A percentile compares a stretch with the other conserved stretches of the same genome.
phyloP scores from a whole-genome alignment of 2,113 vertebrate species.

The Microcebus ravelobensis region DNA sequence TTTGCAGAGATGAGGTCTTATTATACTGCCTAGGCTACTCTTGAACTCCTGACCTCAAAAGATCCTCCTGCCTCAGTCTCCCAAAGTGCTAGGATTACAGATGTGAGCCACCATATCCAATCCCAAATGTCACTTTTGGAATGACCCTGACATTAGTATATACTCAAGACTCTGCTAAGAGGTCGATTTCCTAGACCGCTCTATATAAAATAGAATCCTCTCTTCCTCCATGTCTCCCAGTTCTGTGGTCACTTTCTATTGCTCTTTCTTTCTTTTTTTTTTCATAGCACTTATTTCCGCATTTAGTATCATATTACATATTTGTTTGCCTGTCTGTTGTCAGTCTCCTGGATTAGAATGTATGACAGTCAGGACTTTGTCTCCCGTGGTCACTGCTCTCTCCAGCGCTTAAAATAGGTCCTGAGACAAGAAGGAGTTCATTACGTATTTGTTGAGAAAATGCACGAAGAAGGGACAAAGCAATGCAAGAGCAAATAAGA shows the following conservation, averaged over 20 bases:
- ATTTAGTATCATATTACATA: background rate
- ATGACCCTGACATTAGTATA: background rate
- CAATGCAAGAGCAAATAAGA: background rate
- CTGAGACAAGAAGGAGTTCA: background rate
- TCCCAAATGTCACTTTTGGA: slow-evolving; percentile 40
- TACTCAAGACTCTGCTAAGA: background rate
- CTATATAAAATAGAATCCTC: background rate
- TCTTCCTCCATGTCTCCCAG: background rate
- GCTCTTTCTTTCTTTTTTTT: background rate
- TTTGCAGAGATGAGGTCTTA: no score
- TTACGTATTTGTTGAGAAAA: background rate
- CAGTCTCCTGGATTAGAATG: background rate
- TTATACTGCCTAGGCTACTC: no score
- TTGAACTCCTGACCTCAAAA: no score
- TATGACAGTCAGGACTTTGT: background rate
- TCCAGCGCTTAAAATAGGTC: background rate
- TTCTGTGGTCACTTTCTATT: background rate
- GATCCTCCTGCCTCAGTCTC: no score
- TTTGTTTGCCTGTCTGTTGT: background rate
- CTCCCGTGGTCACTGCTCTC: slow-evolving; percentile 2
- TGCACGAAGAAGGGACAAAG: background rate
- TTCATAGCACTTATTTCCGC: background rate
- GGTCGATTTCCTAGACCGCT: background rate
- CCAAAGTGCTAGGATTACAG: no score
- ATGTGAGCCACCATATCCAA: no score